A percentile compares a stretch with the other conserved stretches of the same genome.
Conservation (phyloP, 2,113 vertebrate genomes). For the Saimiri boliviensis region DNA sequence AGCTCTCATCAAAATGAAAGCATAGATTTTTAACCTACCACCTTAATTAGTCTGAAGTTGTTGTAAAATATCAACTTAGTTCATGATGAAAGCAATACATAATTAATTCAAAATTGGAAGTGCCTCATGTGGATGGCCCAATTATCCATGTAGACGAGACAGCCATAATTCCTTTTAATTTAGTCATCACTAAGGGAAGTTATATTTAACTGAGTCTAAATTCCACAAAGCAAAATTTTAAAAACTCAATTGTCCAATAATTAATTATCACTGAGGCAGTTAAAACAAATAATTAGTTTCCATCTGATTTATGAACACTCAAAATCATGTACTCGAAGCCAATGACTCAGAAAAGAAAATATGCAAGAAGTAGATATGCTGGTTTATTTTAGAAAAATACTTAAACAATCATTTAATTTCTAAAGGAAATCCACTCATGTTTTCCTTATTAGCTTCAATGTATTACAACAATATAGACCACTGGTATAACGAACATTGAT, state of each 20-base stretch:
- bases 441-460: background rate
- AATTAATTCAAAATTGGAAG: conserved; percentile 37
- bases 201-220: conserved; percentile 59
- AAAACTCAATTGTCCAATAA: conserved; percentile 37
- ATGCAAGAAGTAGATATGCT: background rate
- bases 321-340: conserved; percentile 42
- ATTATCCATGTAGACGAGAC: background rate
- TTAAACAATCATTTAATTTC: background rate
- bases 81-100: conserved; percentile 21
- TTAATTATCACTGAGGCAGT: conserved; percentile 53
- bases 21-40: background rate
- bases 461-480: background rate
- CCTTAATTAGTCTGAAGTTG: background rate
- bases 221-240: conserved; percentile 44
- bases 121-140: background rate
- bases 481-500: background rate
- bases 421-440: background rate
- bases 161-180: conserved; percentile 58
- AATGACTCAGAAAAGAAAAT: conserved; percentile 43
- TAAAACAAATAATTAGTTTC: conserved; percentile 66
- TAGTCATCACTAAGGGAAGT: conserved; percentile 19
- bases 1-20: background rate
- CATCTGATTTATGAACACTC: conserved; percentile 27
- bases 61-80: background rate
- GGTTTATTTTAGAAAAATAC: conserved; percentile 47